Percentiles rank a stretch among this genome's conserved stretches.
phyloP scores from a whole-genome alignment of 2,113 vertebrate genomes.

The Zosterops lateralis region DNA sequence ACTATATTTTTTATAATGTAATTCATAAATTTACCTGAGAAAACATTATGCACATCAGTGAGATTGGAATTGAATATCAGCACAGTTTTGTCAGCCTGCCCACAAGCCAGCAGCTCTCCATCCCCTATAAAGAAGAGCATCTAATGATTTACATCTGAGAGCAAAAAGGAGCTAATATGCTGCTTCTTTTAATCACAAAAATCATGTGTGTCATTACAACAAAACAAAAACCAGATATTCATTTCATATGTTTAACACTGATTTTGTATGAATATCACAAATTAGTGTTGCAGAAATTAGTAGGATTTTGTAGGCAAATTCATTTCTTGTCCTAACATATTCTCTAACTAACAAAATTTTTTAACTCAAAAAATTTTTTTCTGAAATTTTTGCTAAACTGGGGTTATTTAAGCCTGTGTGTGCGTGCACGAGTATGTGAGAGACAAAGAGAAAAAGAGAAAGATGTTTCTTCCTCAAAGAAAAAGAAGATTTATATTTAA shows the following conservation, averaged over 20 bases:
- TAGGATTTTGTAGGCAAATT: background rate
- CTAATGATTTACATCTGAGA: background rate
- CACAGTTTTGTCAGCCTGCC: slow-evolving; percentile 78
- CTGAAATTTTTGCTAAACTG: background rate
- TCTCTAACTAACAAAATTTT: background rate
- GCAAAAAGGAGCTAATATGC: background rate
- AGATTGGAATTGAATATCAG: slow-evolving; percentile 78
- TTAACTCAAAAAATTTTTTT: background rate
- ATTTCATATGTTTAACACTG: background rate
- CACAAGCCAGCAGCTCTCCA: slow-evolving; percentile 83
- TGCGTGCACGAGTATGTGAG: background rate
- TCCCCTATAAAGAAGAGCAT: slow-evolving; percentile 72
- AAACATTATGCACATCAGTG: slow-evolving; percentile 65
- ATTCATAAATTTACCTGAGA: slow-evolving; percentile 77
- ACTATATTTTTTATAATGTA: background rate
- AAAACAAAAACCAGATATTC: background rate
- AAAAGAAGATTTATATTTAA: background rate
- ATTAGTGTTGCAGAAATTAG: background rate
- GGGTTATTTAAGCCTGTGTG: background rate
- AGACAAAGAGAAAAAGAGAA: background rate
- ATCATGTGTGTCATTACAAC: background rate
- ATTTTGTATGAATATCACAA: background rate
- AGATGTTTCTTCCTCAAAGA: background rate
- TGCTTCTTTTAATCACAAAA: background rate
- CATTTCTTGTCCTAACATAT: background rate